Conservation (phyloP, 2,113 vertebrate genomes). For the Dascyllus trimaculatus region DNA sequence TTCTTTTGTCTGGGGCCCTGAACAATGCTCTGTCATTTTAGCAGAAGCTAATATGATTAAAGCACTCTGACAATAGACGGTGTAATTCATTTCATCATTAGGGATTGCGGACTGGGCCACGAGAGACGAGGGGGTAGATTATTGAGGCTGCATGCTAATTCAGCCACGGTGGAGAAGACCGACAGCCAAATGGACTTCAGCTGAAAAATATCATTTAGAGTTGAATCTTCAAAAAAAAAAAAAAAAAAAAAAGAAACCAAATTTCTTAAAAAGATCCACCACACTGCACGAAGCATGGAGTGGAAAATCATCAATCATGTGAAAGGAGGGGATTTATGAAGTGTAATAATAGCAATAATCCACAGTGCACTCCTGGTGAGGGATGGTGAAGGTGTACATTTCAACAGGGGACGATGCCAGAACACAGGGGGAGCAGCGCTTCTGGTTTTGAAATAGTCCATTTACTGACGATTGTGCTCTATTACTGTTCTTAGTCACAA, state of each 20-base stretch:
- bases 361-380: conserved; percentile 42
- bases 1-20: conserved; percentile 82
- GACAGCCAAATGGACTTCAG: conserved; percentile 50
- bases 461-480: conserved; percentile 70
- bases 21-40: conserved; percentile 84
- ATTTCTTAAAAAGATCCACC: conserved; percentile 47
- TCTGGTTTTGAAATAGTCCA: conserved; percentile 66
- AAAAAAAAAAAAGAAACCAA: conserved; percentile 21
- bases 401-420: conserved; percentile 50
- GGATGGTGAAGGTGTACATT: conserved; percentile 59
- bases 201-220: conserved; percentile 40
- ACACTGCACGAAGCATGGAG: conserved; percentile 11
- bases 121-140: conserved; percentile 65
- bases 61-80: conserved; percentile 82
- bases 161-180: conserved; percentile 37
- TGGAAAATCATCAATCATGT: conserved; percentile 69
- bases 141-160: conserved; percentile 76
- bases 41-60: conserved; percentile 85
- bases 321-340: conserved; percentile 69
- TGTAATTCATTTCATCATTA: conserved; percentile 85
- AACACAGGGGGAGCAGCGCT: conserved; percentile 37
- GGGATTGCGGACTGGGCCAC: conserved; percentile 67
- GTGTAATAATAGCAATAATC: conserved; percentile 72
- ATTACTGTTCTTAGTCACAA: conserved; percentile 71
- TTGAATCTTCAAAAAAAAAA: conserved; percentile 38